A percentile compares a stretch with the other conserved stretches of the same genome.
These are phyloP conservation scores for Amazona ochrocephala DNA, from an alignment of 2,797 vertebrate genomes.

Conservation along the genomic window DNA sequence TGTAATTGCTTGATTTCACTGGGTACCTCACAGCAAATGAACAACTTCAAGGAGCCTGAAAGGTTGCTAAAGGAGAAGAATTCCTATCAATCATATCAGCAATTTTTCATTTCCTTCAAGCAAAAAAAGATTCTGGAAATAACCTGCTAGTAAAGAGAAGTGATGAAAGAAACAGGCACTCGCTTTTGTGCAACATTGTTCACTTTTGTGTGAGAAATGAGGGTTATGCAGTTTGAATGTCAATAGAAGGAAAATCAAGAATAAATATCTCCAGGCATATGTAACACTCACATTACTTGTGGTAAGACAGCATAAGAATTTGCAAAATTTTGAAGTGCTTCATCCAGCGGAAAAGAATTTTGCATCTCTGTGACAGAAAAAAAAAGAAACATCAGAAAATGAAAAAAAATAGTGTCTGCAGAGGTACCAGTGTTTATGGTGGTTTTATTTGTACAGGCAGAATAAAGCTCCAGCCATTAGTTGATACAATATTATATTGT, in stretches of 20 bases:
- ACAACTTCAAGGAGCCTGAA: background rate
- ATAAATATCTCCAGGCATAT: background rate
- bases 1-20: background rate
- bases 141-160: background rate
- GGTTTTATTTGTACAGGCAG: background rate
- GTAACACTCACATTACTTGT: background rate
- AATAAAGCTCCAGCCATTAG: background rate
- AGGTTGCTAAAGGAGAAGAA: background rate
- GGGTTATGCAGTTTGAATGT: background rate
- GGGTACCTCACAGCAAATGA: background rate
- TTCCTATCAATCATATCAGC: background rate
- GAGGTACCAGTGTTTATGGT: background rate
- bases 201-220: background rate
- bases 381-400: background rate
- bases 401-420: background rate
- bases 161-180: background rate
- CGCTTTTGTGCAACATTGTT: background rate
- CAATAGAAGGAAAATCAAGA: background rate
- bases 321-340: background rate
- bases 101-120: conserved; percentile 22
- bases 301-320: background rate
- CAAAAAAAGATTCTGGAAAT: background rate
- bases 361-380: background rate
- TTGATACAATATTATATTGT: background rate
- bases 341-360: background rate